phyloP scores from a whole-genome alignment of 2,113 vertebrate species.

The Proteles cristata region DNA sequence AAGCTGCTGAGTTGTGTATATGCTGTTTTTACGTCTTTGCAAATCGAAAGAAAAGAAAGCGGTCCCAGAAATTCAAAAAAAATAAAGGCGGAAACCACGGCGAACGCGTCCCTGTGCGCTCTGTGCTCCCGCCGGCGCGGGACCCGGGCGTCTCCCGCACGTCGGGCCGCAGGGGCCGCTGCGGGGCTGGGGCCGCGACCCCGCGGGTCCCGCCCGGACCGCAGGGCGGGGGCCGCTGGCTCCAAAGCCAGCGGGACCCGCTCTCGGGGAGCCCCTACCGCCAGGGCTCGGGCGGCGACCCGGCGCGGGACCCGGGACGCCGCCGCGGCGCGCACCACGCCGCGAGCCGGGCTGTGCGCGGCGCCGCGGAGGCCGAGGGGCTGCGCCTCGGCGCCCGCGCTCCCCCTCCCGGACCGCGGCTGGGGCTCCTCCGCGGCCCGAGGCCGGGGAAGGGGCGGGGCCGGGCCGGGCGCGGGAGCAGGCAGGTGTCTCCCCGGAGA shows the following conservation, averaged over 20 bases:
- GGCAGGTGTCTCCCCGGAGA: neutral
- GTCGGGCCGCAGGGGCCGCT: neutral
- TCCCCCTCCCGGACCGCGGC: accelerated
- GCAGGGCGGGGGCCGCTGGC: neutral
- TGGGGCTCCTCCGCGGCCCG: too few relatives aligned
- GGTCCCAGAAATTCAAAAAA: neutral
- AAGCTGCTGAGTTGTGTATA: neutral
- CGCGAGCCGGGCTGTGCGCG: neutral
- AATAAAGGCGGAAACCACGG: neutral
- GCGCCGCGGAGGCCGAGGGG: neutral
- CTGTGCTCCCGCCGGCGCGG: neutral
- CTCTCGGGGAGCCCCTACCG: neutral
- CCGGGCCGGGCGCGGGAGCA: neutral
- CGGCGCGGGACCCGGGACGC: neutral
- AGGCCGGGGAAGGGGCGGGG: neutral
- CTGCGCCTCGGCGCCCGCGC: neutral
- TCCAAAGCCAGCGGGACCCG: neutral
- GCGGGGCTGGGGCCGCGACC: neutral
- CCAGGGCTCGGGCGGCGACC: neutral
- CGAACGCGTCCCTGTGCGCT: neutral
- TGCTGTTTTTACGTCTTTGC: neutral
- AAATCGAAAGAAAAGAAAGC: neutral
- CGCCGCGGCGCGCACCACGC: neutral
- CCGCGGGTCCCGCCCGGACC: neutral
- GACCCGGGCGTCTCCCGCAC: neutral